Evolutionary conservation across 2,113 vertebrate genomes (phyloP), one percentile per base, ranked within the genome.

Genomic region (Actinemys pallida): DNA sequence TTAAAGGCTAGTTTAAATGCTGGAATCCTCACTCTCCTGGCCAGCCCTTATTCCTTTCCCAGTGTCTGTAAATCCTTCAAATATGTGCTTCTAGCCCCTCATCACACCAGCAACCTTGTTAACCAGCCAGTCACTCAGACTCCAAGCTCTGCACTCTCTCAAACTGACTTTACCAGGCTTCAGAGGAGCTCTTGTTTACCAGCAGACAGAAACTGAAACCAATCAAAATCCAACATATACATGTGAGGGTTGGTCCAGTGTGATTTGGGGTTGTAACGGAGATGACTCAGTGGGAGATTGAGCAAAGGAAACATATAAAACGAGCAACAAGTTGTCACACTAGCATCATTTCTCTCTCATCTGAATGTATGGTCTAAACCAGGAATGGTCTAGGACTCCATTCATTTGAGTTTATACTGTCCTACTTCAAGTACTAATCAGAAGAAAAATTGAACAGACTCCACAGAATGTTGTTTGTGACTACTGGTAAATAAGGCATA

Each of bases 281-380:
- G 94, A 97, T 93, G 86, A 87, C 97, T 95, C 9, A 1, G 89
- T 54, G 57, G 94, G 93, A 95, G 81, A 84, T 65, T 54, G 57
- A 93, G 89, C 93, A 95, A 90, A 95, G 93, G 95, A 96, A 95
- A 91, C 93, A 91, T 87, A 75, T 83, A 95, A 93, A 95, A 92
- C 57, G 93, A 96, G 85, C 87, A 96, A 96, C 97, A 97, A 94
- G 95, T 96, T 97, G 97, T 97, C 96, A 96, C 89, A 2, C 94
- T 97, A 85, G 95, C 95, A 97, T 95, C 97, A 96, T 95, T 97
- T 81, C 86, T 96, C 88, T 96, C 96, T 96, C 96, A 96, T 96
- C 90, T 96, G 88, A 96, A 97, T 97, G 95, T 97, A 95, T 96
- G 92, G 87, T 75, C 90, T 96, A 92, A 96, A 95, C 87, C 86